Conservation (phyloP, 2,888 invertebrate species). For the Microctonus aethiopoides region DNA sequence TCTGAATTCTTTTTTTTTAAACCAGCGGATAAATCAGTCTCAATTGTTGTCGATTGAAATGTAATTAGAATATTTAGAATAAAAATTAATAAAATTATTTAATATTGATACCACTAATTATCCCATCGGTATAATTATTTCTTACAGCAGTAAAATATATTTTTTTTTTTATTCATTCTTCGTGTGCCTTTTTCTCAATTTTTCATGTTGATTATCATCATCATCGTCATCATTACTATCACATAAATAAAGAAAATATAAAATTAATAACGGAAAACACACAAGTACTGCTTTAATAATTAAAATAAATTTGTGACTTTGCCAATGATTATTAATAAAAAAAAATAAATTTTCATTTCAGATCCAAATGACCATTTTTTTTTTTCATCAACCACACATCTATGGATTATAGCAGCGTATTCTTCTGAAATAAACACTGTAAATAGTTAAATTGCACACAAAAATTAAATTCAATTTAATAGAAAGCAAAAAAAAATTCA, state of each 20-base stretch:
- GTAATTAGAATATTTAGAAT: background rate
- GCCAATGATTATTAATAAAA: background rate
- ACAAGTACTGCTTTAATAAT: background rate
- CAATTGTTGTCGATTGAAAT: constrained; percentile 3
- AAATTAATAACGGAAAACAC: too few relatives aligned
- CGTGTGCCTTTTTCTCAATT: too few relatives aligned
- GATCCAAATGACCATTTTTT: constrained; percentile 55
- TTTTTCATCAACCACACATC: constrained; percentile 38
- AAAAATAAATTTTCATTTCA: constrained; percentile 51
- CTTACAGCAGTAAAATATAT: constrained; percentile 4
- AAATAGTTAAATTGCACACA: constrained; percentile 49
- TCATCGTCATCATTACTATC: background rate
- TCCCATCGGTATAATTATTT: background rate
- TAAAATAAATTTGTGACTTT: too few relatives aligned
- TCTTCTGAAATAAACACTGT: constrained; percentile 45
- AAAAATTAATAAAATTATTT: background rate
- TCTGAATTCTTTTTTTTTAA: background rate
- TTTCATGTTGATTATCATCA: background rate
- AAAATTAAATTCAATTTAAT: constrained; percentile 10
- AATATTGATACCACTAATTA: background rate
- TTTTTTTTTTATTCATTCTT: constrained; percentile 5
- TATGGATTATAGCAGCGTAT: constrained; percentile 51
- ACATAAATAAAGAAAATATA: too few relatives aligned
- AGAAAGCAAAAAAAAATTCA: constrained; percentile 11
- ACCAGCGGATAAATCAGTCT: background rate